These are phyloP conservation scores for Leptodactylus fallax DNA, from an alignment of 2,797 vertebrate species.

Conservation along the genomic window DNA sequence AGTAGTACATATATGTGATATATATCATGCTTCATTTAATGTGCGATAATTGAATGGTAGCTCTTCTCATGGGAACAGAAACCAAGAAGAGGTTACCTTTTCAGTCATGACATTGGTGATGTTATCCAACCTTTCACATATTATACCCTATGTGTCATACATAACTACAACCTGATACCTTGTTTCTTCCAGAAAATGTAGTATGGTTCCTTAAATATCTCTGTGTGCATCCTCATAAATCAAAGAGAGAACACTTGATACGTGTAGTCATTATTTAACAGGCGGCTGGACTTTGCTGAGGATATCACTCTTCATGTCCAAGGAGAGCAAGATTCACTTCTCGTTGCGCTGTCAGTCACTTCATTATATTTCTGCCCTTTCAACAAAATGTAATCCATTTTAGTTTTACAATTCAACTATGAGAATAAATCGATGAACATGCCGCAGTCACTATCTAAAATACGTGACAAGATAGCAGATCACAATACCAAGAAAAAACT, in stretches of 20 bases:
- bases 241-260: constrained; percentile 53
- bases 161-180: constrained; percentile 34
- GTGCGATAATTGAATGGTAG: not conserved
- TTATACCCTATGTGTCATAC: constrained; percentile 39
- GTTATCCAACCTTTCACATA: constrained; percentile 43
- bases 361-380: constrained; percentile 49
- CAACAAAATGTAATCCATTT: constrained; percentile 45
- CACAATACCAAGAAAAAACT: not conserved
- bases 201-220: constrained; percentile 39
- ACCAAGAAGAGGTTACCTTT: constrained; percentile 41
- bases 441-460: not conserved
- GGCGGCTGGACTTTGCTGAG: constrained; percentile 22
- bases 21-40: constrained; percentile 27
- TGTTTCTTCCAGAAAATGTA: constrained; percentile 31
- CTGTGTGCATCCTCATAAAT: constrained; percentile 58
- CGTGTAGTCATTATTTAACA: constrained; percentile 53
- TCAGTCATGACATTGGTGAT: constrained; percentile 36
- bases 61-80: not conserved
- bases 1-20: not conserved
- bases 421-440: constrained; percentile 45
- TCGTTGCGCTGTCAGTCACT: constrained; percentile 33
- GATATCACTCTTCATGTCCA: constrained; percentile 44
- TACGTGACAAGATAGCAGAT: not conserved
- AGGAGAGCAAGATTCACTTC: constrained; percentile 23
- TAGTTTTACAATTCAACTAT: constrained; percentile 23